Evolutionary conservation across 2,888 invertebrate genomes (phyloP), one percentile per base, ranked within the genome.

Genomic region (Noctua janthe): DNA sequence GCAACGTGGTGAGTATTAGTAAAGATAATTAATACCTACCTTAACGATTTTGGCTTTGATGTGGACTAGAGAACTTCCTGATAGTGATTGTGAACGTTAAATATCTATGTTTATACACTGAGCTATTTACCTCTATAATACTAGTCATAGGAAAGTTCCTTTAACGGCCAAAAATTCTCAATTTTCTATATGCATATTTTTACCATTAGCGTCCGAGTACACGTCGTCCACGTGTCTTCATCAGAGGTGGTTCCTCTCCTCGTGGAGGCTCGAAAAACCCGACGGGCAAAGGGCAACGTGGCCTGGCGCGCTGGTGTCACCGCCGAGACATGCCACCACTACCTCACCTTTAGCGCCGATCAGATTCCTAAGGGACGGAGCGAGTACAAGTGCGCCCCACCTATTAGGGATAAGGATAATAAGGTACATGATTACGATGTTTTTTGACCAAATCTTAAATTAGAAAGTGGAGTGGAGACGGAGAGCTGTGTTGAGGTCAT

Each of bases 241-340:
- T 97, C 97, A 0, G 96, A 97, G 15, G 97, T 97, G 1, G 93
- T 98, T 47, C 97, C 97, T 0, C 87, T 98, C n/a, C 94, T 98
- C 72, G 94, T 95, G 62, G 92, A 96, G 73, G 97, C 97, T 2
- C 97, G 97, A 75, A 89, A 90, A 82, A 88, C 76, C 84, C 94
- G 91, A 93, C 94, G 78, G 92, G 95, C 76, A 90, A 94, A 78
- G 85, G 98, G 98, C 73, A 97, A 97, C 88, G 91, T 90, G 47
- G 94, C 91, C 1, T 97, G 96, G 91, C 97, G 97, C 8, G 97
- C 96, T 0, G 97, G 97, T 1, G 94, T 98, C 80, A 98, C 98
- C 0, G 98, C 97, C 0, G 98, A 98, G 93, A 98, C 98, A 1
- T 98, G 98, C 91, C 98, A 98, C 87, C 98, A 98, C 92, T 98